Evolutionary conservation across 2,797 vertebrate species (phyloP), one percentile per base, ranked within the genome.

Genomic region (Poeciliopsis paucimaculata): DNA sequence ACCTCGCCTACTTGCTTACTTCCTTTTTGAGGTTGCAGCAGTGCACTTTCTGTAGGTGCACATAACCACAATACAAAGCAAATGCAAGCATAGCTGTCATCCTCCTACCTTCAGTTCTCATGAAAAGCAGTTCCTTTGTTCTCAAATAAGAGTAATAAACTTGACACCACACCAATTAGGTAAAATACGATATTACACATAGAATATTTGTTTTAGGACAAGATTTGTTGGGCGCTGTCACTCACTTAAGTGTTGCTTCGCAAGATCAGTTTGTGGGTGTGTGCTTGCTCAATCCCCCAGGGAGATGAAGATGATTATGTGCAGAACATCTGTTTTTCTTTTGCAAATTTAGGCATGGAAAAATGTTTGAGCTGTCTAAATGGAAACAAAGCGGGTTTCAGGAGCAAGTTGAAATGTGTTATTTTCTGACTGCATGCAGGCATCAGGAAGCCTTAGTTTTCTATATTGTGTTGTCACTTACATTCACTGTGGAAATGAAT

Each of bases 1-100:
- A 80, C 89, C 85, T 88, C 90, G 84, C 92, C 93, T 85, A 94
- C 86, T 88, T 89, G 82, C 91, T 93, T 82, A 95, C 93, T 96
- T 96, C 95, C 95, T 93, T 88, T 92, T 77, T 76, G 77, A 88
- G 86, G 84, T 74, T 84, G 83, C 84, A 82, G 83, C 75, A 80
- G 74, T 28, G 77, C 72, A 78, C 87, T 91, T 91, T 91, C 91
- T 81, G 82, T 85, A 84, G 79, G 86, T 91, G 90, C 90, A 93
- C 77, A 81, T 82, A 45, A 92, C 94, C 93, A 90, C 94, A 95
- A 88, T 86, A 92, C 92, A 93, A 91, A 82, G 55, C 47, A 39
- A 79, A 77, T 68, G 91, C 90, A 91, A 87, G 91, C 86, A 91
- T 1, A 55, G 76, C 66, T 80, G 72, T 75, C 82, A 87, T 84